Evolutionary conservation across 2,797 vertebrate genomes (phyloP), one percentile per base, ranked within the genome.

Genomic region (Sebastes minor): DNA sequence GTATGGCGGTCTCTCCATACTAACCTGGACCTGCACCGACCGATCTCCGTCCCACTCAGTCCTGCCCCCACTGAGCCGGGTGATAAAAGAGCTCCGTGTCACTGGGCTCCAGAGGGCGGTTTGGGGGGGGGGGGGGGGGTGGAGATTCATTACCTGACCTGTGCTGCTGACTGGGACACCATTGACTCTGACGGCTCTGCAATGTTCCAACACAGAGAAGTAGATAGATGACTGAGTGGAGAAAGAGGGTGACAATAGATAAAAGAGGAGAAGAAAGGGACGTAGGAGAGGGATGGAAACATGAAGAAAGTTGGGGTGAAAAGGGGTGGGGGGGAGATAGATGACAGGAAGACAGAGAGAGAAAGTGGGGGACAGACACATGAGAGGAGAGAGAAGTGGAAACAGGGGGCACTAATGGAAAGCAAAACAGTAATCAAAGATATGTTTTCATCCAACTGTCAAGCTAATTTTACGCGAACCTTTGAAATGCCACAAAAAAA

Each of bases 101-200:
- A 86, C 66, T 52, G 71, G 77, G 84, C 91, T 91, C 86, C 82
- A 78, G 18, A 0, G 20, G 71, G 65, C 57, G 69, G 11, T 12
- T 12, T n/a, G n/a, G n/a, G n/a, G 10, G 9, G 33, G 33, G 33
- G 10, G 33, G 33, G 10, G 10, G 11, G 33, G 80, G 80, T 82
- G 0, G 8, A 81, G 83, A 93, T 86, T 88, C 87, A 91, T 93
- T 88, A 91, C 81, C 85, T 85, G 90, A 89, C 77, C 84, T 62
- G 71, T 70, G 82, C 75, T 81, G 52, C 14, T 8, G 78, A 90
- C 88, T 92, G 88, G 81, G 84, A 89, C 82, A 76, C 88, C 88
- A 75, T 82, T 67, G 83, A 87, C 77, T 82, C 42, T 83, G 67
- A 85, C 83, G 66, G 82, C 84, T 85, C 87, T 18, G 35, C 71